A percentile compares a stretch with the other conserved stretches of the same genome.
Conservation (phyloP, 2,888 invertebrate genomes). For the Xanthostigma xanthostigma region DNA sequence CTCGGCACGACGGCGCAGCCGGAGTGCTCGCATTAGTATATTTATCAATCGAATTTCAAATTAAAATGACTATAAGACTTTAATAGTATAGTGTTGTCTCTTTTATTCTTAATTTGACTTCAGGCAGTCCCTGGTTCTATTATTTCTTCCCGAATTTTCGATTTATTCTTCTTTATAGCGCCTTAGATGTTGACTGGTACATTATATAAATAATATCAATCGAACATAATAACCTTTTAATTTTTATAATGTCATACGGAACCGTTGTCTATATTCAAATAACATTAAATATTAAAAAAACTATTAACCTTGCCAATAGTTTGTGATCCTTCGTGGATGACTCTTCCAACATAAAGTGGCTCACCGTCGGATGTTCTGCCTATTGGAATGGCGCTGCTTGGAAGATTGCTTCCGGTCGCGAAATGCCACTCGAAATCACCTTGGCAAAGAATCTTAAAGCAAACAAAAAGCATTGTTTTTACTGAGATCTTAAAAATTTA, state of each 20-base stretch:
- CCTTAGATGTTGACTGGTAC: no score
- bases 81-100: no score
- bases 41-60: no score
- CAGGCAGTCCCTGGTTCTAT: no score
- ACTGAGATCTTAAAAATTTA: no score
- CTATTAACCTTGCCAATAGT: conserved; percentile 37
- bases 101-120: no score
- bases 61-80: no score
- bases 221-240: neutral
- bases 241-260: neutral
- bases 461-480: conserved; percentile 6
- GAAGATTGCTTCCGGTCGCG: conserved; percentile 29
- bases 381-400: conserved; percentile 36
- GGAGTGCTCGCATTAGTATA: no score
- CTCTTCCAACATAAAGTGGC: conserved; percentile 37
- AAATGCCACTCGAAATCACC: conserved; percentile 36
- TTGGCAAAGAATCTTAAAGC: conserved; percentile 36
- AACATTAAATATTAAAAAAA: neutral
- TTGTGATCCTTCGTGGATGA: conserved; percentile 35
- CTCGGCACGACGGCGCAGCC: no score
- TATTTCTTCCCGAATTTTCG: no score
- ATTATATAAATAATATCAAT: no score
- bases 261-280: neutral
- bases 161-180: no score
- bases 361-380: conserved; percentile 37